Conservation (phyloP, 1,140 invertebrate genomes). For the Atta texana region DNA sequence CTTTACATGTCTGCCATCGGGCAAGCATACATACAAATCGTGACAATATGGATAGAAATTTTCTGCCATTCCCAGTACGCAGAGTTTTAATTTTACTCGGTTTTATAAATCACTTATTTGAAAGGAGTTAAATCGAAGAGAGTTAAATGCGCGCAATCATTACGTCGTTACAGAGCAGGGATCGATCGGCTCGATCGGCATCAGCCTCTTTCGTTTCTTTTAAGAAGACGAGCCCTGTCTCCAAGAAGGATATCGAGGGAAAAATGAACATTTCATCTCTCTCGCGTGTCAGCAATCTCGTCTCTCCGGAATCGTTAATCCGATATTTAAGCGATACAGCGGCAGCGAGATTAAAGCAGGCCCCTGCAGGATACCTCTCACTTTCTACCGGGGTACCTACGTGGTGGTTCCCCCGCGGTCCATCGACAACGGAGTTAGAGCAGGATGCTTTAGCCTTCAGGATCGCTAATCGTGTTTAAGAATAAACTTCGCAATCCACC, state of each 20-base stretch:
- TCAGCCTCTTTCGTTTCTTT: slow-evolving; percentile 19
- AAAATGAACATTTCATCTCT: slow-evolving; percentile 31
- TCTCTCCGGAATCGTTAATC: slow-evolving; percentile 67
- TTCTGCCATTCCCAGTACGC: not conserved
- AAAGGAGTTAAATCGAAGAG: not conserved
- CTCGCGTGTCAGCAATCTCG: slow-evolving; percentile 11
- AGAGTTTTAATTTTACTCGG: not conserved
- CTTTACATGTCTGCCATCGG: not conserved
- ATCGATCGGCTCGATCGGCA: too few species aligned
- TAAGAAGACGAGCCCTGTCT: not conserved
- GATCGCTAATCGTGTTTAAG: slow-evolving; percentile 77
- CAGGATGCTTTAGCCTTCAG: slow-evolving; percentile 29
- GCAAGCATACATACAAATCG: not conserved
- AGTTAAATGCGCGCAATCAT: not conserved
- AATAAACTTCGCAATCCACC: slow-evolving; percentile 72
- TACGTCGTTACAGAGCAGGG: not conserved
- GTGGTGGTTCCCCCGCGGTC: not conserved
- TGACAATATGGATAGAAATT: not conserved
- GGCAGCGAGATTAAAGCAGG: slow-evolving; percentile 66
- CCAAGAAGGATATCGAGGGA: not conserved
- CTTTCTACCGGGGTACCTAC: slow-evolving; percentile 20
- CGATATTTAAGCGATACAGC: slow-evolving; percentile 55
- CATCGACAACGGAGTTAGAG: not conserved
- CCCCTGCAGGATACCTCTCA: slow-evolving; percentile 42
- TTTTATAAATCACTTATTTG: not conserved